Base-by-base conservation (phyloP, 2,888 invertebrate genomes). In the Eristalis tenax region DNA sequence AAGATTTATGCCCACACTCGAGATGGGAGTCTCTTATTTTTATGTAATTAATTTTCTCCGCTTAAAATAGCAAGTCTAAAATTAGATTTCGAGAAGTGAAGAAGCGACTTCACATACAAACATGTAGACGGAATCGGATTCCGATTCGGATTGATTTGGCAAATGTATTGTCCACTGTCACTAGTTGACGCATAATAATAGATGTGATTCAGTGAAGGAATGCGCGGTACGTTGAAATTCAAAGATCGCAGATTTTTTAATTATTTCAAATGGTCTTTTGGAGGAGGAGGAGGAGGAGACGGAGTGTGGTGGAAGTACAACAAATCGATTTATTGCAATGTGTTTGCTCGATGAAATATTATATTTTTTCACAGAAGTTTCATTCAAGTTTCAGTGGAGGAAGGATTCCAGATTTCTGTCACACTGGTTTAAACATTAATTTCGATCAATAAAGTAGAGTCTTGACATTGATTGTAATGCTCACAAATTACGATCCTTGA, bases 61-160 rank as follows among this genome's bases (percentile, higher is more conserved):
- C 64, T 77, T 32, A 82, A 63, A 85, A 77, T 73, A 82, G 68
- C 68, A 1, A 56, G 38, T 68, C 76, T 80, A 81, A 68, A 76
- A 81, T 59, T 82, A 81, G 18, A 4, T 28, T 15, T 23, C 61
- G 18, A 18, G 40, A 66, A 2, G 18, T 32, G 32, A 32, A 28
- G 4, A 18, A 38, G 18, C 13, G 13, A 56, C 32, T 61, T 66
- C 38, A 32, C 50, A 50, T 18, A 18, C 18, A 32, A 18, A 50
- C 50, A 50, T 50, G 50, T 50, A 18, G 50, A 50, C 50, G 50
- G 50, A 50, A 50, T 50, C 50, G 50, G 50, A 50, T 50, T 50
- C 50, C 50, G 50, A 83, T 83, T 65, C 22, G 56, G 66, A 59
- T 73, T 66, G 71, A 63, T 66, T 80, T 68, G 23, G 50, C 28